These are phyloP conservation scores for Agonopterix arenella DNA, from an alignment of 2,888 invertebrate genomes.

Conservation along the genomic window DNA sequence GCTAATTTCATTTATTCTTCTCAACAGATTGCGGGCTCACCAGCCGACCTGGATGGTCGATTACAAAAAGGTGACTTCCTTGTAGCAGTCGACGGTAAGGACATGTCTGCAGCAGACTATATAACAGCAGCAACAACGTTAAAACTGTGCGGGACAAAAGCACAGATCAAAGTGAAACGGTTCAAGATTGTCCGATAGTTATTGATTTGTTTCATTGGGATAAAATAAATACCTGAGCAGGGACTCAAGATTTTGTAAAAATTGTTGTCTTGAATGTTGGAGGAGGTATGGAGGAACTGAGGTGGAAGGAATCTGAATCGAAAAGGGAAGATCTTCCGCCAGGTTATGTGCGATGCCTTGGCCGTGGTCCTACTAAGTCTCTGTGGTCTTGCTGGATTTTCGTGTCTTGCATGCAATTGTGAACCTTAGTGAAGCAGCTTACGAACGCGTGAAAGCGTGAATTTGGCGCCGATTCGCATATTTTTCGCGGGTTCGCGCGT, in stretches of 20 bases:
- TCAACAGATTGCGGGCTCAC: conserved; percentile 88
- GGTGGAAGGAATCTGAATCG: too few species aligned
- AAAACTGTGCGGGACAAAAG: conserved; percentile 90
- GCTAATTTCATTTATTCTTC: neutral
- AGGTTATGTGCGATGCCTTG: too few species aligned
- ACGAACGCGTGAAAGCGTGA: too few species aligned
- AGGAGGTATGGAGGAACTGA: too few species aligned
- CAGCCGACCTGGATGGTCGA: conserved; percentile 91
- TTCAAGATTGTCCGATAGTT: conserved; percentile 81
- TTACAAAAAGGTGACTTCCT: conserved; percentile 95
- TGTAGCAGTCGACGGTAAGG: conserved; percentile 91
- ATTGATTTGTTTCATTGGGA: neutral
- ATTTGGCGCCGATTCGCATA: too few species aligned
- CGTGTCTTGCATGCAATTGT: too few species aligned
- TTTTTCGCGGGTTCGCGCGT: too few species aligned
- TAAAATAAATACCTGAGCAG: neutral
- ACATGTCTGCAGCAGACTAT: conserved; percentile 84
- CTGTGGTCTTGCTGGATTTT: too few species aligned
- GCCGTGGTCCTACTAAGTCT: too few species aligned
- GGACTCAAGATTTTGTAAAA: neutral
- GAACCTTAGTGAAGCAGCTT: too few species aligned
- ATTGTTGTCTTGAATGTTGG: neutral
- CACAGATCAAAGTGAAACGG: conserved; percentile 89
- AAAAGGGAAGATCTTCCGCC: too few species aligned
- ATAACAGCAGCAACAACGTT: conserved; percentile 93